A percentile compares a stretch with the other conserved stretches of the same genome.
These are phyloP conservation scores for Chaetodon auriga DNA, from an alignment of 2,113 vertebrate genomes.

Conservation along the genomic window DNA sequence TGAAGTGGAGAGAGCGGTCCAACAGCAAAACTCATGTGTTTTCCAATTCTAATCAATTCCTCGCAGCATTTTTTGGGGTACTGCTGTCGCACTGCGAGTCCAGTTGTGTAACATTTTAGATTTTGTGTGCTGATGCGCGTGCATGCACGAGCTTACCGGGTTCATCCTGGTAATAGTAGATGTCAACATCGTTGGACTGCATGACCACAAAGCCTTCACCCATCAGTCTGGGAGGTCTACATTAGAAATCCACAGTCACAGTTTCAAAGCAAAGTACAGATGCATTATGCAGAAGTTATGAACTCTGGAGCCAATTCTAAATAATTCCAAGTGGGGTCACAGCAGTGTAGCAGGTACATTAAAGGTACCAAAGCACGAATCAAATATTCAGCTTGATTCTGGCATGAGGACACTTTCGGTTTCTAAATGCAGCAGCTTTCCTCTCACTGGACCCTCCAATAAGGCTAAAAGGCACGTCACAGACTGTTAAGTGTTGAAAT, in stretches of 20 bases:
- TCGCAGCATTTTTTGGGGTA: no score
- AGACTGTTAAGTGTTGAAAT: slow-evolving; percentile 20
- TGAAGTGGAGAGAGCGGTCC: neutral
- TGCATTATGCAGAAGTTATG: neutral
- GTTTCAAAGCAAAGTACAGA: neutral
- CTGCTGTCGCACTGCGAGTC: no score
- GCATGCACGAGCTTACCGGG: slow-evolving; percentile 86
- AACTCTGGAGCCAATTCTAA: neutral
- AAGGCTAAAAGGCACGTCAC: slow-evolving; percentile 13
- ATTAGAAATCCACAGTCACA: slow-evolving; percentile 1
- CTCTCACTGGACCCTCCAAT: slow-evolving; percentile 4
- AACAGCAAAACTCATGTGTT: neutral
- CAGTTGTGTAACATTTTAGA: neutral
- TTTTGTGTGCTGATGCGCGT: neutral
- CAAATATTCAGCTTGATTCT: neutral
- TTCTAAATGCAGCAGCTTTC: neutral
- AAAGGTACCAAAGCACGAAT: neutral
- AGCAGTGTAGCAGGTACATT: neutral
- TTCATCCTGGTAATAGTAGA: slow-evolving; percentile 99
- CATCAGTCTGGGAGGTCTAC: slow-evolving; percentile 96
- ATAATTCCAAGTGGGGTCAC: neutral
- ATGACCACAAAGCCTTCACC: slow-evolving; percentile 99
- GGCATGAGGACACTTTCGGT: neutral
- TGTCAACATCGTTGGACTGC: slow-evolving; percentile 99
- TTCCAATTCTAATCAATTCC: neutral